Evolutionary conservation across 1,140 invertebrate species (phyloP), one percentile per base, ranked within the genome.

Genomic region (Nymphalis io): DNA sequence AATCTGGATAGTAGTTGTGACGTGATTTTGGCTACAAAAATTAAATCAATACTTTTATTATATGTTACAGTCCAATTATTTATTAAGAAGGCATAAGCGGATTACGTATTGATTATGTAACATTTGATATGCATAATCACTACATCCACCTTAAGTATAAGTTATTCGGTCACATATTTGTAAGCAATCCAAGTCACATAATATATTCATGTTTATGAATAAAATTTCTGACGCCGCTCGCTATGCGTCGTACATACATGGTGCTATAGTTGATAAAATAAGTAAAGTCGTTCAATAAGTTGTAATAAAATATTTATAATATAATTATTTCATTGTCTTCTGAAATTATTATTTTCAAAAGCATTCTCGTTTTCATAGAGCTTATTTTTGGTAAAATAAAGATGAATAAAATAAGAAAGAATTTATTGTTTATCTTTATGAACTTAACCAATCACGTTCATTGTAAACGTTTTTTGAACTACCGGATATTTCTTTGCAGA

Each of bases 401-500:
- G 40, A 0, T 13, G 4, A 42, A n/a, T 42, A 15, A 15, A 15
- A 15, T 12, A 0, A 0, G 12, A 1, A 13, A 16, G n/a, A 44
- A 15, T 11, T 20, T 51, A 1, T 51, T 2, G 1, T n/a, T 18
- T 44, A 42, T 23, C n/a, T 64, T 71, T 69, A 83, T 16, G 75
- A 60, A 59, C 67, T 76, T 18, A 81, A 46, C 75, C 77, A 83
- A 64, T 76, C 78, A n/a, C 82, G 72, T 61, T 75, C 72, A 58
- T 79, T 84, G 44, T 81, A 84, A 20, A 80, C 39, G 27, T 60
- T 40, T 40, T 44, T 79, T 27, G 62, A 46, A 39, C 60, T 76
- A 6, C 60, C 66, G 21, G 79, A 75, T 48, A 82, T 53, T 60
- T 70, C 68, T 73, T 87, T 89, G 60, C 87, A 91, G 68, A 88